Conservation (phyloP, 2,113 vertebrate genomes). For the Rhinoderma darwinii region DNA sequence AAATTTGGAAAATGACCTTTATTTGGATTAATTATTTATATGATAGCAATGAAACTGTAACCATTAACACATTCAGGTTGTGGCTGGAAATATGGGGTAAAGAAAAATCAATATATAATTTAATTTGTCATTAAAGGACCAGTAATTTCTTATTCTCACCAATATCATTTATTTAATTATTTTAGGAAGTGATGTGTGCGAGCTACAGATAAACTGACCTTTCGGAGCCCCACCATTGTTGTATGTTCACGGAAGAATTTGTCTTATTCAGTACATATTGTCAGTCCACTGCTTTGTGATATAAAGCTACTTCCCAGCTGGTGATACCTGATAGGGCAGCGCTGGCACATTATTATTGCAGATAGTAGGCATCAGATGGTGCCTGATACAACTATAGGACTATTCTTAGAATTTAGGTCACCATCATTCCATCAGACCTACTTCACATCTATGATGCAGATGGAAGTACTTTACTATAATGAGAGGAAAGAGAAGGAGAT, state of each 20-base stretch:
- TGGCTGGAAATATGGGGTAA: neutral
- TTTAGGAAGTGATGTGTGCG: too few species aligned
- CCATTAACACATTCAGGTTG: neutral
- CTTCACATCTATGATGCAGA: neutral
- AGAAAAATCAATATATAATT: neutral
- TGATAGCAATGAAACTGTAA: neutral
- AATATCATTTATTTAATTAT: neutral
- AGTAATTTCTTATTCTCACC: neutral
- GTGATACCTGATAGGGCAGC: too few species aligned
- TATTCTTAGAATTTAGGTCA: neutral
- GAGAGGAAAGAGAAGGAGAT: neutral
- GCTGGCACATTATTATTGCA: neutral
- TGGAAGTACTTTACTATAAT: slow-evolving; percentile 12
- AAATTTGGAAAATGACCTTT: neutral
- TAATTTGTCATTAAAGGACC: neutral
- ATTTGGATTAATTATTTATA: slow-evolving; percentile 1
- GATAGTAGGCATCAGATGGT: neutral
- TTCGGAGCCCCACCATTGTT: too few species aligned
- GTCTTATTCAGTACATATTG: too few species aligned
- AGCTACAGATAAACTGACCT: too few species aligned
- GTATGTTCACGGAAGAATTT: too few species aligned
- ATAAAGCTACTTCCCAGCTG: too few species aligned
- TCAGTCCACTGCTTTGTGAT: too few species aligned
- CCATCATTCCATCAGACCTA: neutral
- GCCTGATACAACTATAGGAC: neutral